Conservation (phyloP, 2,888 invertebrate genomes). For the Euplagia quadripunctaria region DNA sequence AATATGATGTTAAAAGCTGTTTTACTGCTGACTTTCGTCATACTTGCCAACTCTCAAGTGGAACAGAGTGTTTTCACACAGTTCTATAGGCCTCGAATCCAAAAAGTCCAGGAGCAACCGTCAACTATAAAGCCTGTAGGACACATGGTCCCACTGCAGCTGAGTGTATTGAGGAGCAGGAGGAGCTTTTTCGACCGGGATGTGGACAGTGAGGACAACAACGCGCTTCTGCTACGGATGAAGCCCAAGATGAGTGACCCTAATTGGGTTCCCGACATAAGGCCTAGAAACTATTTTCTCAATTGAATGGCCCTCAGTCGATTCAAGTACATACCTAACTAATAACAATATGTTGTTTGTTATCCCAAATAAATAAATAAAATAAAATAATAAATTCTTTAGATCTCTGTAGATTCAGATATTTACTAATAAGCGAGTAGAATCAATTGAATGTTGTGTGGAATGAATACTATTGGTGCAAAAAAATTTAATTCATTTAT, state of each 20-base stretch:
- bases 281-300: conserved; percentile 5
- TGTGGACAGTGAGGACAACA: conserved; percentile 39
- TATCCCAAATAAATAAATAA: no score
- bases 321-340: background rate
- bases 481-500: no score
- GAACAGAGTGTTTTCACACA: conserved; percentile 45
- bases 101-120: background rate
- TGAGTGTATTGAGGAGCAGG: conserved; percentile 7
- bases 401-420: background rate
- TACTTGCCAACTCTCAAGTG: conserved; percentile 36
- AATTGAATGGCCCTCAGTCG: background rate
- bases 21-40: conserved; percentile 10
- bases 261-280: conserved; percentile 51
- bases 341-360: no score
- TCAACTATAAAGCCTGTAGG: background rate
- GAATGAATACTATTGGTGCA: background rate
- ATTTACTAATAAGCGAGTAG: background rate
- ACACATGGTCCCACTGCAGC: background rate
- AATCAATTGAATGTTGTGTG: background rate
- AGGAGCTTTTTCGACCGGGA: conserved; percentile 50
- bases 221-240: conserved; percentile 35
- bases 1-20: conserved; percentile 23
- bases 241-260: conserved; percentile 39
- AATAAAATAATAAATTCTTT: no score
- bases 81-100: conserved; percentile 41